These are phyloP conservation scores for Xenentodon cancila DNA, from an alignment of 2,797 vertebrate species.

Conservation along the genomic window DNA sequence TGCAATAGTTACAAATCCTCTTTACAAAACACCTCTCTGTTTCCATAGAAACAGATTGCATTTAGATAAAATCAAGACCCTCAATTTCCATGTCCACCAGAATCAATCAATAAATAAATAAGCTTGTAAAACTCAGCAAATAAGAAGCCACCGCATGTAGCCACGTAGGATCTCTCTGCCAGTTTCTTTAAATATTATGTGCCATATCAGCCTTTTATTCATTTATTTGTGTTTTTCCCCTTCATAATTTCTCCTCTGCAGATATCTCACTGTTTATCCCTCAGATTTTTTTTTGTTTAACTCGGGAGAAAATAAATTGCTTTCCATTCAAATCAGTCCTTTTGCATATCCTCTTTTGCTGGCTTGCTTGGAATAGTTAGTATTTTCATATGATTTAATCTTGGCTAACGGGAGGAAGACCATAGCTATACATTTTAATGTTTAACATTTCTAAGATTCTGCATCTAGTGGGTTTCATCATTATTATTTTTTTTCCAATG, in stretches of 20 bases:
- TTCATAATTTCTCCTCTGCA: constrained; percentile 25
- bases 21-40: background rate
- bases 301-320: constrained; percentile 28
- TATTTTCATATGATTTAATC: constrained; percentile 16
- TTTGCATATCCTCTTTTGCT: constrained; percentile 22
- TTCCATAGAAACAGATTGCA: background rate
- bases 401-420: constrained; percentile 6
- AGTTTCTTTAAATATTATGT: constrained; percentile 12
- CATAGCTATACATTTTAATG: background rate
- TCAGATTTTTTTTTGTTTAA: too few species aligned
- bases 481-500: constrained; percentile 19
- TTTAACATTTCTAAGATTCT: constrained; percentile 17
- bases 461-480: background rate
- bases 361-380: constrained; percentile 19
- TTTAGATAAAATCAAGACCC: too few species aligned
- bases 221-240: constrained; percentile 2
- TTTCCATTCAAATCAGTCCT: constrained; percentile 29
- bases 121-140: constrained; percentile 6
- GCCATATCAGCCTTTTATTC: background rate
- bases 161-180: constrained; percentile 7
- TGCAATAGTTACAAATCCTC: constrained; percentile 14
- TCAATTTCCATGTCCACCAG: too few species aligned
- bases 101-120: background rate
- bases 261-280: constrained; percentile 11
- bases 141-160: background rate